Base-by-base conservation (phyloP, 1,140 invertebrate species). In the Tigriopus japonicus region DNA sequence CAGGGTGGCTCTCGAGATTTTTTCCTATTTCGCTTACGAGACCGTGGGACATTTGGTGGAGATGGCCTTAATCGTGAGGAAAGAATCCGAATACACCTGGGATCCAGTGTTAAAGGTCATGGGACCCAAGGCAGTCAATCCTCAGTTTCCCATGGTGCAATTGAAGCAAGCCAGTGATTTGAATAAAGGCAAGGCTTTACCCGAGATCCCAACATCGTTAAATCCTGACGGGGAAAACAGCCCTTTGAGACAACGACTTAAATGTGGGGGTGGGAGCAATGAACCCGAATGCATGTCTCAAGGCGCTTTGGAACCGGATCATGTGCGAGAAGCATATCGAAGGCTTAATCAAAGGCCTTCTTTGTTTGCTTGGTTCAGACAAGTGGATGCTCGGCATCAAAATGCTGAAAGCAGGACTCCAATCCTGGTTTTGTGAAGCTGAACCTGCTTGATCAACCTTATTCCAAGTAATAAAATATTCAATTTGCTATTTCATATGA, bases 101-200 rank as follows among this genome's bases (percentile, higher is more conserved):
- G 55, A 58, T 23, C 55, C 55, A 17, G 55, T 58, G 13, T 9
- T 17, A 6, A 14, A 41, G 24, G 10, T 35, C 15, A 17, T 62
- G n/a, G 40, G 19, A 14, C 21, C 54, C 52, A 35, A 64, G 53
- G 15, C 59, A 40, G 42, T 28, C 43, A 28, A 63, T 66, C 62
- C 61, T 43, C 24, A 17, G 28, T 53, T 59, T 41, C 52, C 19
- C 28, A 23, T 54, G 52, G 52, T 54, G 1, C 52, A 41, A 66
- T 49, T n/a, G 28, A 35, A 35, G 28, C 28, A 35, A 35, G 28
- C 28, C 3, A 9, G 28, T 35, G 28, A 35, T 9, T 12, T 49
- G 21, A 21, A 17, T 6, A 49, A 15, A 10, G 21, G n/a, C 12
- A 49, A 49, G 45, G n/a, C 45, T 15, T 6, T 17, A 17, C 45